Base-by-base conservation (phyloP, 2,113 vertebrate species). In the Copsychus sechellarum region DNA sequence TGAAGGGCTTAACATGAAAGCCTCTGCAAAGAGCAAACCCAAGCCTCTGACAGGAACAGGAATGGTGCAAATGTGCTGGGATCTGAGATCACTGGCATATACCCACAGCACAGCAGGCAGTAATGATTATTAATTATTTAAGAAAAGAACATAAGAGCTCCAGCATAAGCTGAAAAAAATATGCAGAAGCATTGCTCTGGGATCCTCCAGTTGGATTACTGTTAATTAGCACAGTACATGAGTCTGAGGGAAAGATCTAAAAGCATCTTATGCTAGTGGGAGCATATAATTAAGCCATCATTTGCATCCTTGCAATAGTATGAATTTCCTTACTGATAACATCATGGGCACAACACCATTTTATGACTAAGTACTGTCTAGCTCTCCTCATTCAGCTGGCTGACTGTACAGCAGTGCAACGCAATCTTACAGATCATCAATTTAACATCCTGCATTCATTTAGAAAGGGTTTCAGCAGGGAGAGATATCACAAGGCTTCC, bases 81-180 rank as follows among this genome's bases (percentile, higher is more conserved):
- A 97, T 94, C 94, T 18, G 62, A 96, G 97, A 94, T 92, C 86
- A 90, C 84, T 94, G 90, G 42, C 94, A 90, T 90, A 81, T 91
- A 93, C 90, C 81, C 34, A 61, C 92, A 77, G 88, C 91, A 76
- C 87, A 96, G 96, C 93, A 97, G 96, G 96, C 67, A 96, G 95
- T 80, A 92, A 93, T 91, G 96, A 96, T 93, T 89, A 97, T 98
- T 97, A 98, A 98, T 98, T 97, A 98, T 98, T 98, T 95, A 98
- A 97, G 97, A 95, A 95, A 97, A 95, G 95, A 96, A 96, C 86
- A 94, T 62, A 94, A 96, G 90, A 94, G 86, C 91, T 78, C 91
- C 87, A 83, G 91, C 86, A 81, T 72, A 90, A 95, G 86, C 93
- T 84, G 76, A 36, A 93, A 87, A 89, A 90, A 92, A 94, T 61